Evolutionary conservation across 2,113 vertebrate species (phyloP).

Genomic region (Haemorhous mexicanus): DNA sequence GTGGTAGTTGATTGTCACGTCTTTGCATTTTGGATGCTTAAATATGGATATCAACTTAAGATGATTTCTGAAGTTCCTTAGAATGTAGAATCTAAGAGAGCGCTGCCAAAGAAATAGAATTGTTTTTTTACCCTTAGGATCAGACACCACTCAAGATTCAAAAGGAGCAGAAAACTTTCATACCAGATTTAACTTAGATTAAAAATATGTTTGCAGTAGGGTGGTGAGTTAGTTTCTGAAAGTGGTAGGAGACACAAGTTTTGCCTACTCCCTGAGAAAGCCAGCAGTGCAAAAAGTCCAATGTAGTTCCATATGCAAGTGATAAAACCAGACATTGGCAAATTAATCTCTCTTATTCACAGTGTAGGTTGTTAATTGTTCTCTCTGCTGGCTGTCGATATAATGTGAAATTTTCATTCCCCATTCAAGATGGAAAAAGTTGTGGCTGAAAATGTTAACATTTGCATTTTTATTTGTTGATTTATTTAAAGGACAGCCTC

Average conservation of each 20-base stretch:
- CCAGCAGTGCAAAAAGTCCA: constrained; percentile 46
- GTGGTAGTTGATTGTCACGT: not conserved
- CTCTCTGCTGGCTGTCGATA: constrained; percentile 79
- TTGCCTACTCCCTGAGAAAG: constrained; percentile 44
- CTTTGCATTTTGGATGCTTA: not conserved
- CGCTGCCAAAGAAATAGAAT: not conserved
- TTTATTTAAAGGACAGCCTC: constrained; percentile 87
- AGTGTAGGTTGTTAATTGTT: constrained; percentile 79
- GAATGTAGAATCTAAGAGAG: not conserved
- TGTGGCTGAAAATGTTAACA: constrained; percentile 86
- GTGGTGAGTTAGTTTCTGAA: not conserved
- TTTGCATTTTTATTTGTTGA: constrained; percentile 90
- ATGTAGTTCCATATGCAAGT: constrained; percentile 56
- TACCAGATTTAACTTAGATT: not conserved
- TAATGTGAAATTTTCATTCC: constrained; percentile 82
- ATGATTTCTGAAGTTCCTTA: not conserved
- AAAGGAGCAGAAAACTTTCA: not conserved
- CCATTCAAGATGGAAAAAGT: constrained; percentile 79
- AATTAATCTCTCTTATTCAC: constrained; percentile 77
- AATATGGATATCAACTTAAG: constrained; percentile 5
- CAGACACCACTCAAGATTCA: not conserved
- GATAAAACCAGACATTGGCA: constrained; percentile 71
- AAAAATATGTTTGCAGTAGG: not conserved
- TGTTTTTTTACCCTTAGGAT: not conserved
- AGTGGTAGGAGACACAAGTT: not conserved